Evolutionary conservation across 1,140 invertebrate species (phyloP).

Genomic region (Trichonephila inaurata): DNA sequence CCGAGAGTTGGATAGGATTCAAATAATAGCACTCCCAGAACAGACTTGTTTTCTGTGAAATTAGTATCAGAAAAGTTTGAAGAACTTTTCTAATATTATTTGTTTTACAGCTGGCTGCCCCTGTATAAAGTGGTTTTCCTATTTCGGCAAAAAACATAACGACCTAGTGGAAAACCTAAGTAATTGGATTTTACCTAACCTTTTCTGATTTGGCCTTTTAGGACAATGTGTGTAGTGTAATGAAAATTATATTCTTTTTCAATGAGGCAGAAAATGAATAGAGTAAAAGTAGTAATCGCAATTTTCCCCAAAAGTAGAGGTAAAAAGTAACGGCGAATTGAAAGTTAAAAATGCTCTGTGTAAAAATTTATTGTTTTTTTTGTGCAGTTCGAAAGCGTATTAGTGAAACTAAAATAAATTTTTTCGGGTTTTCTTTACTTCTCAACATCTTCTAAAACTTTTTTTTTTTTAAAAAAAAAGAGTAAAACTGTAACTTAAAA

Average conservation of each 20-base stretch:
- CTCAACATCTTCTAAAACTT: too few relatives aligned
- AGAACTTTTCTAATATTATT: slow-evolving; percentile 32
- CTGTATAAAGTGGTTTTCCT: neutral
- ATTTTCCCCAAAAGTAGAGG: neutral
- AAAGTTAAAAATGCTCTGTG: too few relatives aligned
- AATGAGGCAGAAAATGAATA: neutral
- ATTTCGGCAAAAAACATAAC: neutral
- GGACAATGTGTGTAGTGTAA: neutral
- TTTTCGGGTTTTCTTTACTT: too few relatives aligned
- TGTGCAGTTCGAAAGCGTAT: too few relatives aligned
- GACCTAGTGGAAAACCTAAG: neutral
- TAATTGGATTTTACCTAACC: neutral
- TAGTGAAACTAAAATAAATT: too few relatives aligned
- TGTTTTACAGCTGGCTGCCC: neutral
- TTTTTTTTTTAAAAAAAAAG: too few relatives aligned
- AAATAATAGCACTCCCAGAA: neutral
- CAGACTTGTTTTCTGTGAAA: neutral
- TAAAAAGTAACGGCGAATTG: neutral
- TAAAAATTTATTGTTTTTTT: too few relatives aligned
- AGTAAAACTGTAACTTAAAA: too few relatives aligned
- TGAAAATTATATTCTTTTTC: neutral
- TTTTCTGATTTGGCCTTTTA: neutral
- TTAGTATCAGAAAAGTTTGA: slow-evolving; percentile 41
- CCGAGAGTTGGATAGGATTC: neutral
- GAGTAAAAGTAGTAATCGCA: neutral